These are phyloP conservation scores for Scomber japonicus DNA, from an alignment of 2,113 vertebrate species.

Conservation along the genomic window DNA sequence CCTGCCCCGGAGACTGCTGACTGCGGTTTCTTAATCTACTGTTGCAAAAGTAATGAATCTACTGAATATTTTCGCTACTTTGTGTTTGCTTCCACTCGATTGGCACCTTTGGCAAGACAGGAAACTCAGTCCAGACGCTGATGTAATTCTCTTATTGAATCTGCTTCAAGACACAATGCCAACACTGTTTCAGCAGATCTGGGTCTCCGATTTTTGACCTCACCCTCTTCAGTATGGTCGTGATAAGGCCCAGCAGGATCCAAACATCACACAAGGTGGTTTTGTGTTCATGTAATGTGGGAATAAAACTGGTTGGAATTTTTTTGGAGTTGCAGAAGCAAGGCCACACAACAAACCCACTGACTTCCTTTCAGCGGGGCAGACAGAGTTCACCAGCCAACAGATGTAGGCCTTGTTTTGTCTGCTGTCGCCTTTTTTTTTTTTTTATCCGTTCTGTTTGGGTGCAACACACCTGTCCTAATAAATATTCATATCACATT, in stretches of 20 bases:
- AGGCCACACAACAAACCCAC: conserved; percentile 64
- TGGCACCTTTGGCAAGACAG: conserved; percentile 51
- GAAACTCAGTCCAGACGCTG: conserved; percentile 71
- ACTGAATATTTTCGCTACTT: conserved; percentile 42
- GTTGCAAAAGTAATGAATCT: conserved; percentile 50
- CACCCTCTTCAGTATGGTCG: conserved; percentile 30
- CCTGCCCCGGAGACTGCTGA: background rate
- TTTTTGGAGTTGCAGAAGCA: conserved; percentile 37
- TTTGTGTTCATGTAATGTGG: conserved; percentile 68
- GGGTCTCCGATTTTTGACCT: conserved; percentile 35
- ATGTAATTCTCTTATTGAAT: conserved; percentile 71
- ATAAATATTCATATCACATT: conserved; percentile 19
- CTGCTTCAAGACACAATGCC: conserved; percentile 64
- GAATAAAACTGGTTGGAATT: conserved; percentile 63
- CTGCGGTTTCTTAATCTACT: conserved; percentile 37
- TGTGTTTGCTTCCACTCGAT: conserved; percentile 45
- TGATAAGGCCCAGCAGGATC: conserved; percentile 63
- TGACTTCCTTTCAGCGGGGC: conserved; percentile 57
- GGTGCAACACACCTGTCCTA: conserved; percentile 2
- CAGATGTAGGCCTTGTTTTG: conserved; percentile 69
- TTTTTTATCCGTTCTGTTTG: conserved; percentile 31
- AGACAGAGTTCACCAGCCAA: conserved; percentile 56
- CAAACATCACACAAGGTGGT: conserved; percentile 74
- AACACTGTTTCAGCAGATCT: conserved; percentile 65
- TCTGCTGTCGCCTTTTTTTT: conserved; percentile 54